Conservation (phyloP, 2,888 invertebrate species). For the Metallyticus violacea region DNA sequence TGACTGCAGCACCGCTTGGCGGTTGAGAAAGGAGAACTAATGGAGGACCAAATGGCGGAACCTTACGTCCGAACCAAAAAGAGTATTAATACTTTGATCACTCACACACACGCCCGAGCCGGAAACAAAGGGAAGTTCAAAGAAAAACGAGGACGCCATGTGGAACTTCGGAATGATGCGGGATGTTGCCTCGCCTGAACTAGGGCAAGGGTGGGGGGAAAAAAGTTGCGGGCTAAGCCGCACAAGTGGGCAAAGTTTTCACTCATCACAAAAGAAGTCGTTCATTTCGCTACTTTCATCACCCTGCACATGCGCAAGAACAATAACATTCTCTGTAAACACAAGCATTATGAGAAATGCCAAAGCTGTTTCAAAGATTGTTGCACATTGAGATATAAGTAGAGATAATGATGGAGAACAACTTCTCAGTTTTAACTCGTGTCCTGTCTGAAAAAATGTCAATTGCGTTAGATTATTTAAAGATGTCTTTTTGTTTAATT, state of each 20-base stretch:
- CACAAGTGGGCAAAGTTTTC: not conserved
- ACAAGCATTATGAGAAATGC: not conserved
- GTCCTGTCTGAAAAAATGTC: too few relatives aligned
- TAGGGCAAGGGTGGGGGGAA: not conserved
- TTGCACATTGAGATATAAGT: too few relatives aligned
- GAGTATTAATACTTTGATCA: not conserved
- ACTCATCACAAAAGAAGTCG: not conserved
- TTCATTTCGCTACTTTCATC: not conserved
- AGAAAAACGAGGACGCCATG: not conserved
- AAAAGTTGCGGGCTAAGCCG: not conserved
- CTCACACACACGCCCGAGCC: not conserved
- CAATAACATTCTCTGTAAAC: not conserved
- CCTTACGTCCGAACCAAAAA: not conserved
- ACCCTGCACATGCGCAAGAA: not conserved
- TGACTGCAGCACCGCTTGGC: not conserved
- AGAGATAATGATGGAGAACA: too few relatives aligned
- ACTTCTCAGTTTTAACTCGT: too few relatives aligned
- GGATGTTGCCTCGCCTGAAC: not conserved
- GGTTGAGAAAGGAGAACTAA: not conserved
- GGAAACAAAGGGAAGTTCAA: not conserved
- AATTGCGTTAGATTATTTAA: too few relatives aligned
- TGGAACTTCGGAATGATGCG: too few relatives aligned
- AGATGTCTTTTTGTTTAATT: too few relatives aligned
- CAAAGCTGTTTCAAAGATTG: too few relatives aligned
- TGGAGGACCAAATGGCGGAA: not conserved